A percentile compares a stretch with the other conserved stretches of the same genome.
phyloP scores from a whole-genome alignment of 2,113 vertebrate species.

The Cercopithecus mona region DNA sequence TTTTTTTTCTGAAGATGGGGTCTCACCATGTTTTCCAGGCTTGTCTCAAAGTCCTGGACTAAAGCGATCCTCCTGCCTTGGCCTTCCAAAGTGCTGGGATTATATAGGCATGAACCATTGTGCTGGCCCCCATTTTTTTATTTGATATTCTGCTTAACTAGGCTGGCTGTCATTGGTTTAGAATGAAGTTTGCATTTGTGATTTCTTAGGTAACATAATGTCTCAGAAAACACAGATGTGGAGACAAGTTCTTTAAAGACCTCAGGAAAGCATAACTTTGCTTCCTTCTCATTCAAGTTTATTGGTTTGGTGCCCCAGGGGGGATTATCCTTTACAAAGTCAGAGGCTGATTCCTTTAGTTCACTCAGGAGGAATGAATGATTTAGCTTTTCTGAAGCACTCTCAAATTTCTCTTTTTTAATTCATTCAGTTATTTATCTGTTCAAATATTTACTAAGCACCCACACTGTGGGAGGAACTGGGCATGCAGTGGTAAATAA shows the following conservation, averaged over 20 bases:
- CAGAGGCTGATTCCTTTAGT: not conserved
- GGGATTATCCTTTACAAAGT: not conserved
- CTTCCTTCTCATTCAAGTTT: not conserved
- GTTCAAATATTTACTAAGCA: slow-evolving; percentile 37
- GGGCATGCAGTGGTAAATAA: not conserved
- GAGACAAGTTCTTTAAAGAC: not conserved
- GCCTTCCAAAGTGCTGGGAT: no score
- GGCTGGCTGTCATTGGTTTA: not conserved
- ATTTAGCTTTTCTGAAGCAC: slow-evolving; percentile 23
- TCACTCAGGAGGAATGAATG: not conserved
- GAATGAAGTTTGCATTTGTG: slow-evolving; percentile 5
- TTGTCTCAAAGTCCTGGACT: no score
- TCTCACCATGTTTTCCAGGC: no score
- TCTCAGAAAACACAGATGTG: not conserved
- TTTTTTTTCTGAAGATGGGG: no score
- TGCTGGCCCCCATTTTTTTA: not conserved
- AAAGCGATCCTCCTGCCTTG: no score
- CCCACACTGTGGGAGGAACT: not conserved
- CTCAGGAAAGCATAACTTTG: not conserved
- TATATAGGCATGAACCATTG: no score
- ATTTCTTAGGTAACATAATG: not conserved
- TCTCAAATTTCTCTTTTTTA: slow-evolving; percentile 15
- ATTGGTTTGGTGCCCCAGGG: not conserved
- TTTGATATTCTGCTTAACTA: not conserved
- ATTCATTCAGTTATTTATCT: slow-evolving; percentile 23